Conservation (phyloP, 2,888 invertebrate species). For the Lithophane leautieri region DNA sequence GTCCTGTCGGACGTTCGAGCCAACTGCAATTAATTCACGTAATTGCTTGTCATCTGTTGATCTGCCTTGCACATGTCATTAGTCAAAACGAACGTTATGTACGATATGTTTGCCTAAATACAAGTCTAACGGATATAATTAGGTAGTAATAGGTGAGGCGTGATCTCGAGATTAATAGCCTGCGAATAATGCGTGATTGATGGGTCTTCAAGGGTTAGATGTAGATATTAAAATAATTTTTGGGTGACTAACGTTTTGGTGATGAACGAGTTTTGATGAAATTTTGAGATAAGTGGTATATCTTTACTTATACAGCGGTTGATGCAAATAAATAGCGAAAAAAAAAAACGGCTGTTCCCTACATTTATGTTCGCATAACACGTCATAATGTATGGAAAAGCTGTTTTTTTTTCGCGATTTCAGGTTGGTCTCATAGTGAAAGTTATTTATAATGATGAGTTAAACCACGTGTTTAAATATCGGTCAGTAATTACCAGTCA, state of each 20-base stretch:
- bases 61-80: constrained; percentile 82
- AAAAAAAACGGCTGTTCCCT: too few species aligned
- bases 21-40: constrained; percentile 83
- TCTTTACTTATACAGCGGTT: neutral
- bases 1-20: constrained; percentile 57
- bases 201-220: constrained; percentile 59
- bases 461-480: too few species aligned
- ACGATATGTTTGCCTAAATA: constrained; percentile 68
- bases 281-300: neutral
- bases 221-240: constrained; percentile 60
- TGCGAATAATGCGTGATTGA: constrained; percentile 71
- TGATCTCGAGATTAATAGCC: constrained; percentile 78
- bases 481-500: too few species aligned
- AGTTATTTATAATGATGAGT: too few species aligned
- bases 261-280: constrained; percentile 31
- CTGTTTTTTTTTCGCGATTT: too few species aligned
- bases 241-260: constrained; percentile 26
- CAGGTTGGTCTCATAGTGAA: too few species aligned
- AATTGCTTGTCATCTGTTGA: constrained; percentile 88
- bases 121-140: constrained; percentile 71
- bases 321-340: too few species aligned
- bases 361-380: too few species aligned
- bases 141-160: constrained; percentile 79
- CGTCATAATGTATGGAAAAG: too few species aligned
- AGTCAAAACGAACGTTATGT: constrained; percentile 79